Evolutionary conservation across 2,888 invertebrate species (phyloP), one percentile per base, ranked within the genome.

Genomic region (Stenchaetothrips biformis): DNA sequence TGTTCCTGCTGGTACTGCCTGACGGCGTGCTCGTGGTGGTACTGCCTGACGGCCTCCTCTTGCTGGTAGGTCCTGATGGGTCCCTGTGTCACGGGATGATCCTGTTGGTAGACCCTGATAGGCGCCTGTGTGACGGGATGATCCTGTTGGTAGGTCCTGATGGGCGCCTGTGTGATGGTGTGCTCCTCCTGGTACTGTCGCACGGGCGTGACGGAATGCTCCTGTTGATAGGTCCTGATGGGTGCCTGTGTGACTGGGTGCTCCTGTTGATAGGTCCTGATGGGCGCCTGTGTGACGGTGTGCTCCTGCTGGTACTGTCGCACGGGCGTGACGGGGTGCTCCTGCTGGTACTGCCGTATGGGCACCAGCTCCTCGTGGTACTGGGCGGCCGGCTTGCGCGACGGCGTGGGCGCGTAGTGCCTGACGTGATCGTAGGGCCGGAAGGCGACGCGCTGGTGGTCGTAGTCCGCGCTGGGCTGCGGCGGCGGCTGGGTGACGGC

Each of bases 401-500:
- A 37, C 37, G 16, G 59, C 59, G 18, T 18, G 59, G 59, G 6
- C 13, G 59, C 18, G 59, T 59, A 59, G 59, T 59, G 59, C 16
- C 59, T 16, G 18, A 9, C 59, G 59, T 25, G 7, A 25, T 25
- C 21, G 67, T 25, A 74, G 21, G 67, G 67, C 67, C 67, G 21
- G 67, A 13, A 53, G 37, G 37, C 37, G 37, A 37, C 37, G 37
- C 37, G 37, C 53, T 53, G 53, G 13, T 53, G 2, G 53, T 13
- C 2, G 13, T 53, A 7, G 13, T 53, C 53, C 6, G 6, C n/a
- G n/a, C 81, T 81, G 59, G 82, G 78, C 21, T 81, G 62, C 53
- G 77, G 80, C 78, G 78, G 78, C 21, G 82, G 62, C 53, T 78
- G 80, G 78, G 78, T 80, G 81, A 79, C 78, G 53, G 79, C 79